Evolutionary conservation across 2,113 vertebrate genomes (phyloP).

Genomic region (Cryptoleucopteryx plumbea): DNA sequence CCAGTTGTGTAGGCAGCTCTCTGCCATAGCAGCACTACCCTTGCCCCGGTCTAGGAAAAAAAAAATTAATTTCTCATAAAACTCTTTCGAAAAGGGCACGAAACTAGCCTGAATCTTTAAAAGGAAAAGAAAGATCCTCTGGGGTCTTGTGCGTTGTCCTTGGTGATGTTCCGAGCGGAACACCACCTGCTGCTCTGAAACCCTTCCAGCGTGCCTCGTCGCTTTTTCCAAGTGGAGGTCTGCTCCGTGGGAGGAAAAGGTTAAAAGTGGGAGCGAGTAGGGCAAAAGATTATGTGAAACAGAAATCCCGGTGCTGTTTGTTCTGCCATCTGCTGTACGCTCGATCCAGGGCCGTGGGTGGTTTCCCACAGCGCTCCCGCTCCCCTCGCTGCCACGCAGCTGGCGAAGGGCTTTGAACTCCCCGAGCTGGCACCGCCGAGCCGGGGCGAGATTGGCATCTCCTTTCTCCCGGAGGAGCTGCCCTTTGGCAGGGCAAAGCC

Average conservation of each 20-base stretch:
- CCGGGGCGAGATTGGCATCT: fast-evolving
- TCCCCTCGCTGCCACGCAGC: background rate
- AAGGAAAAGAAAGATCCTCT: background rate
- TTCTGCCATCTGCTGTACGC: constrained; percentile 40
- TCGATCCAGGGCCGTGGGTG: background rate
- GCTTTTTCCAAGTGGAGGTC: background rate
- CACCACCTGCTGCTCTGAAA: background rate
- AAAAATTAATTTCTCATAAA: background rate
- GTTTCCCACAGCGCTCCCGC: background rate
- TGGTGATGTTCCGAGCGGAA: background rate
- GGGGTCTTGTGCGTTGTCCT: background rate
- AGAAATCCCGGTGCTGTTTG: background rate
- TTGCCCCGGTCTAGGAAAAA: background rate
- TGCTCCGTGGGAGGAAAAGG: constrained; percentile 14
- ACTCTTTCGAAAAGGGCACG: background rate
- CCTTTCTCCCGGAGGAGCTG: background rate
- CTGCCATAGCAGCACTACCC: background rate
- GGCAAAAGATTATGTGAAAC: constrained; percentile 22
- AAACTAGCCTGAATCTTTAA: background rate
- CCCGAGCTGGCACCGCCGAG: background rate
- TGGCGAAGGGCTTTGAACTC: background rate
- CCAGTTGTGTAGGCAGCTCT: background rate
- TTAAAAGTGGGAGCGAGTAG: background rate
- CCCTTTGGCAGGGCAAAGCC: background rate
- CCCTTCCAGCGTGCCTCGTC: background rate